These are phyloP conservation scores for Coleophora flavipennella DNA, from an alignment of 2,888 invertebrate species.

Conservation along the genomic window DNA sequence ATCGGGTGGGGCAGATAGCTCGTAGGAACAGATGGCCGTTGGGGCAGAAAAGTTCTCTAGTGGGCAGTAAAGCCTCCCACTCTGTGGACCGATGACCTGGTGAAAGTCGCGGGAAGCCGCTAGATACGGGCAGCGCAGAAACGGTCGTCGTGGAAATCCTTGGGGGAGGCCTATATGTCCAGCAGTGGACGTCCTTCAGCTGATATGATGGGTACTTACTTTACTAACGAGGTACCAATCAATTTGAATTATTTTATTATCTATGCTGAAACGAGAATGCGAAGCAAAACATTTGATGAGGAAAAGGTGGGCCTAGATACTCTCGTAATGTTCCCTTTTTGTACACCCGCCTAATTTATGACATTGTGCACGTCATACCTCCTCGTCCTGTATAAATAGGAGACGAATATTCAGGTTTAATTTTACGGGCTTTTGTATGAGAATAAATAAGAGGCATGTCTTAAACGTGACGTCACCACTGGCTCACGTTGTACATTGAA, in stretches of 20 bases:
- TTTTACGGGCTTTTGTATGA: conserved; percentile 51
- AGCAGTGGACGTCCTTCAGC: too few species aligned
- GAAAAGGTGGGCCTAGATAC: conserved; percentile 42
- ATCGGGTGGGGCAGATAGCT: too few species aligned
- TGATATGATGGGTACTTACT: neutral
- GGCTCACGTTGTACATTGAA: too few species aligned
- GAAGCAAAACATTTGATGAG: conserved; percentile 32
- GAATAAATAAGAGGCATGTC: conserved; percentile 52
- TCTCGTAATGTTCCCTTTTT: conserved; percentile 53
- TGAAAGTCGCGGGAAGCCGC: too few species aligned
- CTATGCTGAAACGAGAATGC: conserved; percentile 33
- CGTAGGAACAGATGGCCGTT: too few species aligned
- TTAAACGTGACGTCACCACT: conserved; percentile 28
- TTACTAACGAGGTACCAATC: conserved; percentile 27
- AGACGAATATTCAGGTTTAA: conserved; percentile 58
- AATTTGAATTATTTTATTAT: conserved; percentile 28
- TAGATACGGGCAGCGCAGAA: too few species aligned
- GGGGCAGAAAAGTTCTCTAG: too few species aligned
- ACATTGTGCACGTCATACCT: conserved; percentile 48
- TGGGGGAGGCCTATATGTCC: too few species aligned
- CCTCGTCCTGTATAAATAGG: conserved; percentile 42
- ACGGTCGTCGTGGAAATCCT: too few species aligned
- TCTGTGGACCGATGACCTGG: too few species aligned
- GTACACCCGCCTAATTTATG: conserved; percentile 60
- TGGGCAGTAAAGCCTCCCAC: too few species aligned